These are phyloP conservation scores for Stylophora pistillata DNA, from an alignment of 64 coral and sea anemone species.

Conservation along the genomic window DNA sequence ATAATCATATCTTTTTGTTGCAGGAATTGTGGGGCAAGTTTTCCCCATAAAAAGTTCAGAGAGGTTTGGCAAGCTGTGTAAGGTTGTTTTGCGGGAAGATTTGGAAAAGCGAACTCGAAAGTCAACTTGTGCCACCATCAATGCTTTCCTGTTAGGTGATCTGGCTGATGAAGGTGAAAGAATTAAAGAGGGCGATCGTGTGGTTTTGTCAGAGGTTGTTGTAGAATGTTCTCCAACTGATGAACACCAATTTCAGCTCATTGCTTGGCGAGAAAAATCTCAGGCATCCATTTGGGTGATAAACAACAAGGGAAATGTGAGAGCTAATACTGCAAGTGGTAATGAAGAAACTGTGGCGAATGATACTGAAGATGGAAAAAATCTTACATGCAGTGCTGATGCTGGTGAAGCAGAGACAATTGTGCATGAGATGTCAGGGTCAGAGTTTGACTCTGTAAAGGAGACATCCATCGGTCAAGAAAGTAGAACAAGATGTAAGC, in stretches of 20 bases:
- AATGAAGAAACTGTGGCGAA: no score
- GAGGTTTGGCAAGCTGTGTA: slow-evolving; percentile 32
- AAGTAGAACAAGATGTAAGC: background rate
- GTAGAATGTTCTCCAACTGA: slow-evolving; percentile 27
- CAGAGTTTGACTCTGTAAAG: background rate
- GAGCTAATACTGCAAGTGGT: background rate
- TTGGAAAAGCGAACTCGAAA: background rate
- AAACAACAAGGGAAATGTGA: slow-evolving; percentile 9
- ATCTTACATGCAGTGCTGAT: background rate
- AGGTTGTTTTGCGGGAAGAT: slow-evolving; percentile 19
- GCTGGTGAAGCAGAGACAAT: background rate
- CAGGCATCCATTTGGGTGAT: slow-evolving; percentile 13
- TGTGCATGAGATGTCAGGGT: background rate
- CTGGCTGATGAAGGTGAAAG: slow-evolving; percentile 20
- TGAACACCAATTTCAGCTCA: slow-evolving; percentile 47
- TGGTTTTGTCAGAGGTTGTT: slow-evolving; percentile 28
- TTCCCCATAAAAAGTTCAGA: slow-evolving; percentile 19
- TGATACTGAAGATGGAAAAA: background rate
- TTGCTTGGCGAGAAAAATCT: slow-evolving; percentile 37
- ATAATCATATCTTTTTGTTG: background rate
- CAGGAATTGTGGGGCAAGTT: slow-evolving; percentile 31
- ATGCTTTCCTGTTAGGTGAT: slow-evolving; percentile 24
- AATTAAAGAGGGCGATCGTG: slow-evolving; percentile 16
- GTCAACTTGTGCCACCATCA: background rate
- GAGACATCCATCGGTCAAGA: background rate